phyloP scores from a whole-genome alignment of 2,888 invertebrate species.

The Hyles lineata region DNA sequence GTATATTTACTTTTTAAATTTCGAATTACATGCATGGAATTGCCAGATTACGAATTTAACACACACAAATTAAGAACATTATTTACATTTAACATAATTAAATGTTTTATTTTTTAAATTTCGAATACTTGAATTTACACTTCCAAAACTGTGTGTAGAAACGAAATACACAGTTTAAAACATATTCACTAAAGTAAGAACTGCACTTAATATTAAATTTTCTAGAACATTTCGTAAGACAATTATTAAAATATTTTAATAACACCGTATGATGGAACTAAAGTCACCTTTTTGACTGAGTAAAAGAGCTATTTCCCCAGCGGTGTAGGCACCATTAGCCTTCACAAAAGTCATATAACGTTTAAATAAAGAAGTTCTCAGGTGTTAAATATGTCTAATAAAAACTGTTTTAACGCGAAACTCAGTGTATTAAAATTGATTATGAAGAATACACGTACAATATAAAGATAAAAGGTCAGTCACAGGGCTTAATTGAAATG shows the following conservation, averaged over 20 bases:
- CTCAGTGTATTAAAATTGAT: slow-evolving; percentile 3
- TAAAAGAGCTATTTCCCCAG: slow-evolving; percentile 30
- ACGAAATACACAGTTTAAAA: no score
- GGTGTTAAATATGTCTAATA: slow-evolving; percentile 19
- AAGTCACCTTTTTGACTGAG: not conserved
- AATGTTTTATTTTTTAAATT: no score
- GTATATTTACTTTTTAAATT: not conserved
- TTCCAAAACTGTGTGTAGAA: no score
- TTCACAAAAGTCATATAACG: slow-evolving; percentile 44
- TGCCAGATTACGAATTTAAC: not conserved
- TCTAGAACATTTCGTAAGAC: no score
- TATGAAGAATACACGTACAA: not conserved
- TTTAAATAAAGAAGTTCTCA: slow-evolving; percentile 34
- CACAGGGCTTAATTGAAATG: no score
- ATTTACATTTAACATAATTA: no score
- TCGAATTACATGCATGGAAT: not conserved
- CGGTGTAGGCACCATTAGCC: slow-evolving; percentile 40
- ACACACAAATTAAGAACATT: not conserved
- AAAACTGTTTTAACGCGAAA: slow-evolving; percentile 30
- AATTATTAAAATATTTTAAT: no score
- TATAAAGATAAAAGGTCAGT: not conserved
- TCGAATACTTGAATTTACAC: no score
- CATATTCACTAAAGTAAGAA: no score
- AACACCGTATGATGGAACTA: not conserved
- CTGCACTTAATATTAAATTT: no score